Conservation (phyloP, 2,113 vertebrate genomes). For the Neomonachus schauinslandi region DNA sequence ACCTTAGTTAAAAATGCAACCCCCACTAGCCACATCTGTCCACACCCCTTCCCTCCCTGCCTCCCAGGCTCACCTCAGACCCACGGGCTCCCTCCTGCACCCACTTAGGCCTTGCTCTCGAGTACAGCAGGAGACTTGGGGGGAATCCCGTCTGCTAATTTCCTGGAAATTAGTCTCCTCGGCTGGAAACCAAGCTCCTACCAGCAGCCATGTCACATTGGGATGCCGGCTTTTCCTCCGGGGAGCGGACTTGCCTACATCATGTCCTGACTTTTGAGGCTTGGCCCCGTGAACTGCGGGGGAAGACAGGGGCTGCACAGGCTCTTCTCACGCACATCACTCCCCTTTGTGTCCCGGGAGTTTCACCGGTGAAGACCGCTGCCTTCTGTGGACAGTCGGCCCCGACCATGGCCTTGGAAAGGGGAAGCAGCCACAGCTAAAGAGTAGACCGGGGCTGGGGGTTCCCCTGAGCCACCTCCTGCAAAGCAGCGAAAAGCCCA, state of each 20-base stretch:
- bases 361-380: neutral
- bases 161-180: neutral
- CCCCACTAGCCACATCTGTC: fast-evolving
- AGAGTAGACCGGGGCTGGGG: neutral
- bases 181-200: neutral
- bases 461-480: neutral
- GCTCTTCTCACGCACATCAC: fast-evolving
- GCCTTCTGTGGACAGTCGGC: neutral
- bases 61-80: neutral
- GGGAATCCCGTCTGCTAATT: neutral
- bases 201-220: fast-evolving
- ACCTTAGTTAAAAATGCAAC: neutral
- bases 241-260: neutral
- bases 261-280: neutral
- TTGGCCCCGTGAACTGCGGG: neutral
- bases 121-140: neutral
- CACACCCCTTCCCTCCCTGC: neutral
- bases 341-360: neutral
- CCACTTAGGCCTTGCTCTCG: neutral
- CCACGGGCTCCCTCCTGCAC: neutral
- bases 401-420: neutral
- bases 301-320: fast-evolving
- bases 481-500: neutral
- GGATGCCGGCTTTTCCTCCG: neutral
- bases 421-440: neutral